phyloP scores from a whole-genome alignment of 2,888 invertebrate genomes.

The Drosophila longiperda region DNA sequence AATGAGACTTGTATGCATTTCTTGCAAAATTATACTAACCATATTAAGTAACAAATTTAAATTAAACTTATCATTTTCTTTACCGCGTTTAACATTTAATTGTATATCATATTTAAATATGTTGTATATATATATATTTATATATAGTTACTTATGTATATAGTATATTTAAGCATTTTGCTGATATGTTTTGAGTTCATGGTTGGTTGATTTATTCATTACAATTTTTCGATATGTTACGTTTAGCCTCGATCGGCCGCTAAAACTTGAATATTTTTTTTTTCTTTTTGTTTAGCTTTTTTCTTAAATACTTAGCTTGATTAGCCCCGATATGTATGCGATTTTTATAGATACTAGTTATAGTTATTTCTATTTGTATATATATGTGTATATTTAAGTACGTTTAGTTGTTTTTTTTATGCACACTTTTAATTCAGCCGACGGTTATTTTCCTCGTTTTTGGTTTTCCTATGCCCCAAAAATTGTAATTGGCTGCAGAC shows the following conservation, averaged over 20 bases:
- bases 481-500: slow-evolving; percentile 9
- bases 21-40: slow-evolving; percentile 29
- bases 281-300: slow-evolving; percentile 2
- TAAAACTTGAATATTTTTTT: slow-evolving; percentile 46
- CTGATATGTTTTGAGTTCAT: slow-evolving; percentile 84
- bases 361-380: neutral
- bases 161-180: slow-evolving; percentile 34
- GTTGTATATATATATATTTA: slow-evolving; percentile 10
- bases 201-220: slow-evolving; percentile 65
- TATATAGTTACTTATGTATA: slow-evolving; percentile 34
- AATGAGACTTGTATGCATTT: slow-evolving; percentile 29
- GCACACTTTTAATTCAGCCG: slow-evolving; percentile 82
- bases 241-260: slow-evolving; percentile 47
- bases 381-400: slow-evolving; percentile 31
- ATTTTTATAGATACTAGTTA: slow-evolving; percentile 23
- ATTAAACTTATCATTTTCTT: slow-evolving; percentile 13
- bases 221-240: slow-evolving; percentile 57
- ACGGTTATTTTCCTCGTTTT: slow-evolving; percentile 28
- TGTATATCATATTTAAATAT: slow-evolving; percentile 23
- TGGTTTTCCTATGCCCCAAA: slow-evolving; percentile 25
- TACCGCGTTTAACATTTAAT: slow-evolving; percentile 20
- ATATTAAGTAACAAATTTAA: slow-evolving; percentile 24
- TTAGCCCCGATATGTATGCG: slow-evolving; percentile 30
- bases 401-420: slow-evolving; percentile 40
- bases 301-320: slow-evolving; percentile 17